A percentile compares a stretch with the other conserved stretches of the same genome.
These are phyloP conservation scores for Trichechus manatus DNA, from an alignment of 2,113 vertebrate species.

Conservation along the genomic window DNA sequence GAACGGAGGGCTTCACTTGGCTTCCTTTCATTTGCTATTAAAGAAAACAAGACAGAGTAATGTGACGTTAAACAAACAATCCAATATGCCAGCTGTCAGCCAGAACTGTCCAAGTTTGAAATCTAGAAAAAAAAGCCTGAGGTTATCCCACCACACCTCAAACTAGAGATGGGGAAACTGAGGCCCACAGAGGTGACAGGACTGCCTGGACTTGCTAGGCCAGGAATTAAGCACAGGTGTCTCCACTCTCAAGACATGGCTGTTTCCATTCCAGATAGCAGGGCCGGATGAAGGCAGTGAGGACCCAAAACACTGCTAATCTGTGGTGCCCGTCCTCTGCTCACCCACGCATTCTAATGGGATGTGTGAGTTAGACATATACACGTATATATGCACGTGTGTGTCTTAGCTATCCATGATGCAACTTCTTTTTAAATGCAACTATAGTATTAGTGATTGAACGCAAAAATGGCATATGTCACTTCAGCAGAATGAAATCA, in stretches of 20 bases:
- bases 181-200: background rate
- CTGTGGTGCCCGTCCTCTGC: no score
- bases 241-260: background rate
- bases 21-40: background rate
- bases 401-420: no score
- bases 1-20: background rate
- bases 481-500: no score
- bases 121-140: background rate
- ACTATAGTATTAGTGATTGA: no score
- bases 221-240: background rate
- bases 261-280: background rate
- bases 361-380: no score
- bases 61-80: constrained; percentile 29
- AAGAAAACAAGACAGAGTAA: constrained; percentile 9
- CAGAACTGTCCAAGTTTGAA: background rate
- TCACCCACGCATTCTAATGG: no score
- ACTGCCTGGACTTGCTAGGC: background rate
- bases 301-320: no score
- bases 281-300: no score
- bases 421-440: no score
- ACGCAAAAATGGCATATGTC: no score
- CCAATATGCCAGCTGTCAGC: background rate
- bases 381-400: no score
- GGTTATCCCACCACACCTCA: background rate
- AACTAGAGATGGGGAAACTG: background rate